Conservation (phyloP, 2,888 invertebrate genomes). For the Drosophila borborema region DNA sequence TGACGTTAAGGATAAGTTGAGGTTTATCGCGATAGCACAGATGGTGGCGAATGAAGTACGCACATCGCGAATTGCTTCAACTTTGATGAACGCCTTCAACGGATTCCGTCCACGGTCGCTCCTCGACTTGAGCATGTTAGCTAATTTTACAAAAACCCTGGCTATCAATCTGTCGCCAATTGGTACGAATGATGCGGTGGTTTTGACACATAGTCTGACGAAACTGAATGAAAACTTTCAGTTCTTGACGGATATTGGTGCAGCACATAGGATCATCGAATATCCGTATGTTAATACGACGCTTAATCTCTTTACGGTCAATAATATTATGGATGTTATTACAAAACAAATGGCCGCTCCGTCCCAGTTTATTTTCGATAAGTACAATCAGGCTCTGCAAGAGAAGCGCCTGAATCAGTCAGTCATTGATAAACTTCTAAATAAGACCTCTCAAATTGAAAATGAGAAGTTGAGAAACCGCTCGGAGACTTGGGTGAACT, state of each 20-base stretch:
- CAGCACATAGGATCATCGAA: background rate
- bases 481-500: constrained; percentile 43
- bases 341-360: constrained; percentile 24
- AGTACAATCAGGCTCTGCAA: background rate
- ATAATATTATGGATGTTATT: constrained; percentile 22
- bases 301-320: constrained; percentile 35
- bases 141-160: constrained; percentile 51
- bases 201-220: constrained; percentile 14
- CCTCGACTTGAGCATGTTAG: constrained; percentile 28
- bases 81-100: constrained; percentile 1
- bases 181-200: fast-evolving
- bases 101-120: background rate
- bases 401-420: background rate
- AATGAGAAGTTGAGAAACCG: background rate
- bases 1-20: fast-evolving
- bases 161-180: constrained; percentile 28
- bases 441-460: background rate
- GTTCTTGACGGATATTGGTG: background rate
- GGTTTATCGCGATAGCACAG: constrained; percentile 13
- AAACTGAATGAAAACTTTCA: constrained; percentile 43
- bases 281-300: constrained; percentile 30
- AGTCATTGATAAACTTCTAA: constrained; percentile 8
- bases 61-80: fast-evolving
- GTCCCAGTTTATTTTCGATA: constrained; percentile 32
- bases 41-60: constrained; percentile 22